phyloP scores from a whole-genome alignment of 2,113 vertebrate species.

The Natator depressus region DNA sequence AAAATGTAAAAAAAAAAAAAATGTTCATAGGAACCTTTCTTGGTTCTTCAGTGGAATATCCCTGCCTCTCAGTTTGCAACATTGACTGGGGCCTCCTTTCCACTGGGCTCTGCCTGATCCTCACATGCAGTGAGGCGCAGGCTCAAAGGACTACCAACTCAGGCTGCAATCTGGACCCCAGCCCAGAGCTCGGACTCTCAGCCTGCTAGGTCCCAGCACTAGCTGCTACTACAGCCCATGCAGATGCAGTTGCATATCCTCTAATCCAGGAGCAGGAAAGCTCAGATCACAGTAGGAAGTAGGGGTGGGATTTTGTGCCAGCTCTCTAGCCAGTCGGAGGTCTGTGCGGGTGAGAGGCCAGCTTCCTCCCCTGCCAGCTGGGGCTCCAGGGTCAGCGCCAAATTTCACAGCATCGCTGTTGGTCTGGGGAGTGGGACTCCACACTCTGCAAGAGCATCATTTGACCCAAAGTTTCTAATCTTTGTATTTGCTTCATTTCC shows the following conservation, averaged over 20 bases:
- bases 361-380: background rate
- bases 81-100: background rate
- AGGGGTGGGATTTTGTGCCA: background rate
- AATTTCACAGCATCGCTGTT: background rate
- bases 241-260: background rate
- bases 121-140: background rate
- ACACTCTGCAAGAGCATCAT: background rate
- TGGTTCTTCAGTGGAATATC: background rate
- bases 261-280: background rate
- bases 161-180: background rate
- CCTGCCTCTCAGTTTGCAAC: background rate
- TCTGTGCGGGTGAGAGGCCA: background rate
- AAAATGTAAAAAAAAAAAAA: background rate
- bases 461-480: background rate
- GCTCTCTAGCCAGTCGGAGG: background rate
- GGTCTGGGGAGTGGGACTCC: background rate
- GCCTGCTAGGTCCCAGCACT: background rate
- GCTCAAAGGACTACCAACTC: background rate
- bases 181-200: background rate
- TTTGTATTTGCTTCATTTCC: background rate
- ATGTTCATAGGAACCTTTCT: background rate
- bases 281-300: background rate
- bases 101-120: background rate
- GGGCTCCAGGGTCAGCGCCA: background rate
- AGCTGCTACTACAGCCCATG: background rate